Conservation (phyloP, 2,797 vertebrate genomes). For the Poecile montanus region DNA sequence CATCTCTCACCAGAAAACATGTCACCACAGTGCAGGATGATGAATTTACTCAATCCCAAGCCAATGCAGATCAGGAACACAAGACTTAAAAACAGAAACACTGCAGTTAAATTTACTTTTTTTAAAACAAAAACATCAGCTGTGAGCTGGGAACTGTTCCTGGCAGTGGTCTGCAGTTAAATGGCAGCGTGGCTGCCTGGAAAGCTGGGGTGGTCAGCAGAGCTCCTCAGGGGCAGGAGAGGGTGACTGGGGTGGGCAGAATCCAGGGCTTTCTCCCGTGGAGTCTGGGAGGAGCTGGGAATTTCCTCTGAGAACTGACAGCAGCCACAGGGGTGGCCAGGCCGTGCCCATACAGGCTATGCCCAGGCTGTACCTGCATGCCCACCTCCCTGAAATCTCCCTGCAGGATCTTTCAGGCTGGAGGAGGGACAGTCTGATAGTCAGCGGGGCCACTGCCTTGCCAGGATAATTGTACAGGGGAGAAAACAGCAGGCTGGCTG, state of each 20-base stretch:
- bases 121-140: background rate
- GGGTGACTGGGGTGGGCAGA: background rate
- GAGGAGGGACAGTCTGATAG: background rate
- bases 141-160: background rate
- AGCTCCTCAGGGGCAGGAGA: background rate
- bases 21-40: background rate
- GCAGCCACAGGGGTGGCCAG: background rate
- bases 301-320: background rate
- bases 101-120: background rate
- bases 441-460: background rate
- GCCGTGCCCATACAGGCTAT: background rate
- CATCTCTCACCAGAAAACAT: background rate
- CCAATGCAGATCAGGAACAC: background rate
- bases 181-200: background rate
- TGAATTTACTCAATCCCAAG: background rate
- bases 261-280: background rate
- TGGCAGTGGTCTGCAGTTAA: background rate
- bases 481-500: background rate
- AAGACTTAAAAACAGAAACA: background rate
- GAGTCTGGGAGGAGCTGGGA: background rate
- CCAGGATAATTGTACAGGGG: background rate
- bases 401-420: background rate
- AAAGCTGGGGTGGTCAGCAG: background rate
- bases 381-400: background rate
- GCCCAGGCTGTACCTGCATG: background rate